These are phyloP conservation scores for Notoglanidium macrostoma DNA, from an alignment of 2,797 vertebrate genomes.

Conservation along the genomic window DNA sequence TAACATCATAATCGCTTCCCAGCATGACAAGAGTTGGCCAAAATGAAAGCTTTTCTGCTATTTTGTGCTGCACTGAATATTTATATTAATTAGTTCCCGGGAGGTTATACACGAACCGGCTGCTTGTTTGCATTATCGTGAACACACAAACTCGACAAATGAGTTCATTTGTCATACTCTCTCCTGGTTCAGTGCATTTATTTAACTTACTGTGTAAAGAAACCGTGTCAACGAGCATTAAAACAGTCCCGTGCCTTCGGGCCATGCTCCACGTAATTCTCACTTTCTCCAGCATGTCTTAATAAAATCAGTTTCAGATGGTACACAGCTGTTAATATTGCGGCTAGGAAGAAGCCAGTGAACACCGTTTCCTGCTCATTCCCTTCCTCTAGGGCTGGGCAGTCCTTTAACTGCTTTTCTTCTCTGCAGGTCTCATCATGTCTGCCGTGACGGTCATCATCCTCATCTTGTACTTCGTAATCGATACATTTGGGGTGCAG, in stretches of 20 bases:
- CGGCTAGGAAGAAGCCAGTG: conserved; percentile 6
- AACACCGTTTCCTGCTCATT: background rate
- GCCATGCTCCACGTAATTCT: conserved; percentile 44
- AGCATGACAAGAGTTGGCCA: conserved; percentile 4
- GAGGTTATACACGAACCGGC: background rate
- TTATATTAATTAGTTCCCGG: conserved; percentile 31
- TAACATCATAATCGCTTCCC: conserved; percentile 4
- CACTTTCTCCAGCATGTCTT: conserved; percentile 33
- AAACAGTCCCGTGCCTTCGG: conserved; percentile 46
- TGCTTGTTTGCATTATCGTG: conserved; percentile 21
- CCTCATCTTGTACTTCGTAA: conserved; percentile 93
- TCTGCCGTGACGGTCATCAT: conserved; percentile 92
- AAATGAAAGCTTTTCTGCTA: conserved; percentile 4
- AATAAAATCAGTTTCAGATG: conserved; percentile 45
- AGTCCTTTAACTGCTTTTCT: conserved; percentile 11
- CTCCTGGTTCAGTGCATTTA: conserved; percentile 27
- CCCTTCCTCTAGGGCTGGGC: background rate
- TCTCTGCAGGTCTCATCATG: conserved; percentile 88
- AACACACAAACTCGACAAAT: conserved; percentile 27
- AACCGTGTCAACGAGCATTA: conserved; percentile 41
- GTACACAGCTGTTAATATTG: conserved; percentile 30
- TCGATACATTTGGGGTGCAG: conserved; percentile 87
- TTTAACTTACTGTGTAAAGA: conserved; percentile 39
- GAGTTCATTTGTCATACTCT: conserved; percentile 27
- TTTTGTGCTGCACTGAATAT: conserved; percentile 19